Base-by-base conservation (phyloP, 2,113 vertebrate species). In the Cynocephalus volans region DNA sequence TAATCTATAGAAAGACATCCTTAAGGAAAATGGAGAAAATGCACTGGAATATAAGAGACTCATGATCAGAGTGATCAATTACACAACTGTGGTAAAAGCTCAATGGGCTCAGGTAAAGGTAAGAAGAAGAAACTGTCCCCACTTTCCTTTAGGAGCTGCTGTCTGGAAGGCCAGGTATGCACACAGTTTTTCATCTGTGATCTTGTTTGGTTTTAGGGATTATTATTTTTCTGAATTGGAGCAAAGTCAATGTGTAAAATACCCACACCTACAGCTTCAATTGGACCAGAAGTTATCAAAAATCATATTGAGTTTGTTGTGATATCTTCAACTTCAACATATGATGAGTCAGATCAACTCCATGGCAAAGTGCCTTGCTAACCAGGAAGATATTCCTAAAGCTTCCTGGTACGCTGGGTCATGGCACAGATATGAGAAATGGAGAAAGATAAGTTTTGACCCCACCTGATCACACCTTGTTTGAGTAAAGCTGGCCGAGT, bases 381-480 rank as follows among this genome's bases (percentile, higher is more conserved):
- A 90, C 84, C 70, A 58, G 72, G n/a, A 41, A 58, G 62, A 94
- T 93, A 91, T 77, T 54, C 79, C 24, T 64, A 41, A 95, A 97
- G 19, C 85, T 95, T 96, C 91, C 95, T 79, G 76, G 48, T 72
- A 54, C 6, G 3, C 0, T 36, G 15, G 56, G 85, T 4, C 0
- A 9, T 72, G 36, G 67, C 70, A 84, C 90, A 95, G 96, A 87
- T 90, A 96, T 1, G 60, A 93, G 87, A 93, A 92, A 31, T 93
- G 76, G 93, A 96, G 89, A 21, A 89, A 76, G 97, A 98, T 94
- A 98, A 98, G 93, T 48, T 70, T 64, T 11, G 93, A 82, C 94
- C 91, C 86, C 86, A 88, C 95, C 96, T 88, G 69, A 95, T 65
- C 92, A 95, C 96, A 94, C 90, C 97, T 92, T 54, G 50, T 62